phyloP scores from a whole-genome alignment of 1,140 invertebrate genomes.

The Habropoda laboriosa region DNA sequence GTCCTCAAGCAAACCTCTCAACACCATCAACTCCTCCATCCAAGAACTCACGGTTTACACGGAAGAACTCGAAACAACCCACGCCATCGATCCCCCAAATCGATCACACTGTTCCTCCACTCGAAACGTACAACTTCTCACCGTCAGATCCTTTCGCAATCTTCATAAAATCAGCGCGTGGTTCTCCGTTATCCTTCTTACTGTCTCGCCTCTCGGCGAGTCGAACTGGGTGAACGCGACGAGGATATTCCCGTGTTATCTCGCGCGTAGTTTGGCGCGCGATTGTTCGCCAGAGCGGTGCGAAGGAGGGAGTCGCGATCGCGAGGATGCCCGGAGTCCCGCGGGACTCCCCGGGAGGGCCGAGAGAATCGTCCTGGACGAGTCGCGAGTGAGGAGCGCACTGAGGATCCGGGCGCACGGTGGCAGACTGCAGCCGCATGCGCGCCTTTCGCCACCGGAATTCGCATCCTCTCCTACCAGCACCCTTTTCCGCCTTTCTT shows the following conservation, averaged over 20 bases:
- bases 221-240: too few species aligned
- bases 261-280: slow-evolving; percentile 10
- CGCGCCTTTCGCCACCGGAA: slow-evolving; percentile 62
- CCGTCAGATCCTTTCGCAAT: not conserved
- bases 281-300: not conserved
- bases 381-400: slow-evolving; percentile 75
- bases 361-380: slow-evolving; percentile 54
- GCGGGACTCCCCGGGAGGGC: slow-evolving; percentile 63
- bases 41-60: too few species aligned
- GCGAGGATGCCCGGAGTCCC: slow-evolving; percentile 52
- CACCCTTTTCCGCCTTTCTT: slow-evolving; percentile 14
- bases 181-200: too few species aligned
- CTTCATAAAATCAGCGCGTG: not conserved
- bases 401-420: slow-evolving; percentile 76
- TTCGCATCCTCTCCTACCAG: slow-evolving; percentile 23
- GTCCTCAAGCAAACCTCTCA: too few species aligned
- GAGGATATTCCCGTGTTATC: not conserved
- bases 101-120: not conserved
- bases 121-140: not conserved
- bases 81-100: not conserved
- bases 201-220: not conserved
- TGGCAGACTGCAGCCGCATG: slow-evolving; percentile 73
- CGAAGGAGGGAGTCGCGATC: slow-evolving; percentile 38
- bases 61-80: not conserved
- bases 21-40: too few species aligned